Conservation (phyloP, 1,140 invertebrate species). For the Drosophila ercepeae region DNA sequence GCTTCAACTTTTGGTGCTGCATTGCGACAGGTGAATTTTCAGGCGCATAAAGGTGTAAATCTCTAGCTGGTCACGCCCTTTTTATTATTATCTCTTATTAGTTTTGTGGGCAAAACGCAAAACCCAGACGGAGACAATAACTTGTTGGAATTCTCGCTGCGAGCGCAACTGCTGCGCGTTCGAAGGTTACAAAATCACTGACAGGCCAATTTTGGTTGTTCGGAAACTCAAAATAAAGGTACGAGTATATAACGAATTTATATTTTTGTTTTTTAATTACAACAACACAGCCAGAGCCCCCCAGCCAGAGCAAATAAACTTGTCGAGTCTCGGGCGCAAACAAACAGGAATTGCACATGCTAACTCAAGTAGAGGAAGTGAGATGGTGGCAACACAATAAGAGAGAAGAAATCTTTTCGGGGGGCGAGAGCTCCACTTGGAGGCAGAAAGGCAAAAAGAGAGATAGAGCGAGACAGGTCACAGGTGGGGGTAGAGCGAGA, state of each 20-base stretch:
- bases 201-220: slow-evolving; percentile 59
- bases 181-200: slow-evolving; percentile 76
- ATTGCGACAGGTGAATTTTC: slow-evolving; percentile 18
- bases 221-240: slow-evolving; percentile 56
- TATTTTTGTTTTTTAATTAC: slow-evolving; percentile 73
- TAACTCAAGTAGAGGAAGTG: slow-evolving; percentile 7
- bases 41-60: neutral
- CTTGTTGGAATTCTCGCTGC: slow-evolving; percentile 49
- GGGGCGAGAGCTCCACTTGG: slow-evolving; percentile 11
- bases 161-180: slow-evolving; percentile 42
- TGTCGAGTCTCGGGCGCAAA: slow-evolving; percentile 57
- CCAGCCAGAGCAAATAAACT: slow-evolving; percentile 56
- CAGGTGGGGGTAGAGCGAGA: neutral
- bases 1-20: slow-evolving; percentile 57
- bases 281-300: slow-evolving; percentile 22
- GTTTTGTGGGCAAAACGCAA: slow-evolving; percentile 20
- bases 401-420: slow-evolving; percentile 3
- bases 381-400: neutral
- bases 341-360: slow-evolving; percentile 72
- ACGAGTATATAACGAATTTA: slow-evolving; percentile 55
- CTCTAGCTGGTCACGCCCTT: slow-evolving; percentile 44
- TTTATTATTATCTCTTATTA: slow-evolving; percentile 23
- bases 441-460: no score
- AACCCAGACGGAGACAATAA: slow-evolving; percentile 37
- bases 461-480: neutral